phyloP scores from a whole-genome alignment of 2,797 vertebrate species.

The Lophotriccus pileatus region DNA sequence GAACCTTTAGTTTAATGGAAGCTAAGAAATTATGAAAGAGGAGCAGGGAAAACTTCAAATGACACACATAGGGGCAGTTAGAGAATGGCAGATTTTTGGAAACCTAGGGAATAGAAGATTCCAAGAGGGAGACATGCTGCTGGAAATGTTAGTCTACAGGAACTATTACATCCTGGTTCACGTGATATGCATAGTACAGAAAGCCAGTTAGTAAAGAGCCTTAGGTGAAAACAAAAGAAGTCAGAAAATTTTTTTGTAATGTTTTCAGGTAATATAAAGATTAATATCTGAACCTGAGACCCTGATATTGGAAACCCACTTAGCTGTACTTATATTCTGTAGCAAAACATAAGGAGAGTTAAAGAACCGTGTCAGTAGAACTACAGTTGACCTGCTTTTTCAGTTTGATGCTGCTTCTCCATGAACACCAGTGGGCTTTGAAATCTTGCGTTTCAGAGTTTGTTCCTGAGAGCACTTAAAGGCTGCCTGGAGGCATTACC shows the following conservation, averaged over 20 bases:
- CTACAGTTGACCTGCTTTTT: not conserved
- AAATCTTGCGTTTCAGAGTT: not conserved
- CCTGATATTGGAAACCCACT: not conserved
- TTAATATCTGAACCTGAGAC: not conserved
- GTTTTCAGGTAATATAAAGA: not conserved
- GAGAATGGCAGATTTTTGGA: not conserved
- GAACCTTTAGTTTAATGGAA: not conserved
- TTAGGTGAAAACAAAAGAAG: not conserved
- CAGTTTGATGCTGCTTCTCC: not conserved
- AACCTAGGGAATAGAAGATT: not conserved
- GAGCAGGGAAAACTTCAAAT: not conserved
- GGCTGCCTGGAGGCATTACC: not conserved
- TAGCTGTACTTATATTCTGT: not conserved
- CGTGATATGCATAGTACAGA: not conserved
- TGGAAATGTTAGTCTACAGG: not conserved
- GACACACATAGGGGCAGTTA: not conserved
- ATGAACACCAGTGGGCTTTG: not conserved
- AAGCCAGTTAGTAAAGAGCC: not conserved
- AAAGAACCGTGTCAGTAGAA: not conserved
- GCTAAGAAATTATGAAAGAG: not conserved
- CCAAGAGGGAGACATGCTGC: not conserved
- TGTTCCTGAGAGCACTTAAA: not conserved
- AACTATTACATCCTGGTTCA: not conserved
- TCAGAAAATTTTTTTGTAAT: not conserved
- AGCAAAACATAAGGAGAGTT: not conserved